Percentiles rank a stretch among this genome's conserved stretches.
Evolutionary conservation across 92 coral and sea anemone species (phyloP).

Genomic region (Bergia puertoricense): DNA sequence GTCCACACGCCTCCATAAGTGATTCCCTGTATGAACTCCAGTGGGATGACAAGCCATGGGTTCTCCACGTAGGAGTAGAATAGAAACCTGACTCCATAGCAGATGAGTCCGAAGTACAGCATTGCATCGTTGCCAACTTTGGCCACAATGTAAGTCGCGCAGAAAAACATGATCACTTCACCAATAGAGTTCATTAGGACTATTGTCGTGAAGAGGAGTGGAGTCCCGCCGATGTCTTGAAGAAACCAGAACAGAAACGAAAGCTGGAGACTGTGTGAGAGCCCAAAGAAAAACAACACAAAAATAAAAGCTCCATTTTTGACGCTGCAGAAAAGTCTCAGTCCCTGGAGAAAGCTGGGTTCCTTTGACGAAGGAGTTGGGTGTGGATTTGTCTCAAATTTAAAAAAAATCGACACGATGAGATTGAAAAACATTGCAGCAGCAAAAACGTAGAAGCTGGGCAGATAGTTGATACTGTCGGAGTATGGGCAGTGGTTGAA

Average conservation of each 20-base stretch:
- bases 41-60: conserved; percentile 85
- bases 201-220: conserved; percentile 75
- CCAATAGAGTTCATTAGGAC: conserved; percentile 73
- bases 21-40: conserved; percentile 79
- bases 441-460: conserved; percentile 82
- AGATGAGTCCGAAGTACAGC: conserved; percentile 70
- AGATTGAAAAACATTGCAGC: conserved; percentile 71
- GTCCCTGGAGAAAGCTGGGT: conserved; percentile 56
- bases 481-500: conserved; percentile 84
- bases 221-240: conserved; percentile 89
- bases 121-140: conserved; percentile 82
- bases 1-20: conserved; percentile 94
- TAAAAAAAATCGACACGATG: conserved; percentile 67
- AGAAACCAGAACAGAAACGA: conserved; percentile 91
- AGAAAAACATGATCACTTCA: conserved; percentile 83
- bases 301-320: conserved; percentile 75
- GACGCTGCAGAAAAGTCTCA: conserved; percentile 71
- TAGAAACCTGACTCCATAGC: conserved; percentile 78
- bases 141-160: conserved; percentile 76
- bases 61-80: conserved; percentile 73
- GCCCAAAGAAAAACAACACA: conserved; percentile 61
- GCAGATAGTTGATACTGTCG: conserved; percentile 82
- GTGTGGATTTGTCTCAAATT: conserved; percentile 44
- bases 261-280: conserved; percentile 75
- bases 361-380: conserved; percentile 40